These are phyloP conservation scores for Chrysina gloriosa DNA, from an alignment of 2,888 invertebrate genomes.

Conservation along the genomic window DNA sequence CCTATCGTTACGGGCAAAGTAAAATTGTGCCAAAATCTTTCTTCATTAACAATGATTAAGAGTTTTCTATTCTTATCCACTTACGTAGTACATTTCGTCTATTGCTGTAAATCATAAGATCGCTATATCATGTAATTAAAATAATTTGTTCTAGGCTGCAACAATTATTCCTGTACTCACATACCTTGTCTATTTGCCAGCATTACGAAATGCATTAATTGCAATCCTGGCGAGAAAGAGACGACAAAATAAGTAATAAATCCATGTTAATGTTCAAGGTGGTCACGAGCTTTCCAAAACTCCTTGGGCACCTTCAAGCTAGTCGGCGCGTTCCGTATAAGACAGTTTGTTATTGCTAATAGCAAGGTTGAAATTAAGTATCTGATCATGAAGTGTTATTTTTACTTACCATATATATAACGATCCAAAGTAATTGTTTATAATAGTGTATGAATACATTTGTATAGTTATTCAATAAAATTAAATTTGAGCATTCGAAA, in stretches of 20 bases:
- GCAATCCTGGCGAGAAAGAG: constrained; percentile 33
- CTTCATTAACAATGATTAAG: too few species aligned
- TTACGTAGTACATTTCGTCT: too few species aligned
- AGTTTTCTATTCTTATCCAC: too few species aligned
- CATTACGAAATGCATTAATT: constrained; percentile 38
- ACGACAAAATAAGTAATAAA: constrained; percentile 7
- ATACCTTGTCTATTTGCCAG: constrained; percentile 43
- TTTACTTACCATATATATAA: too few species aligned
- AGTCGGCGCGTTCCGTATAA: neutral
- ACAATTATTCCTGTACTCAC: constrained; percentile 40
- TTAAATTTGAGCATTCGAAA: too few species aligned
- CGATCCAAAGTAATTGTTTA: too few species aligned
- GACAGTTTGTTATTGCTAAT: constrained; percentile 12
- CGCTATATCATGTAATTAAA: constrained; percentile 15
- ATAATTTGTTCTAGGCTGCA: constrained; percentile 39
- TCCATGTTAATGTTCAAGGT: neutral
- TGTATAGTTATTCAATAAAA: too few species aligned
- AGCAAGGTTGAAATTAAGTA: neutral
- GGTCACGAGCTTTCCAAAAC: neutral
- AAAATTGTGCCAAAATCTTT: too few species aligned
- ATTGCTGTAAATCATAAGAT: neutral
- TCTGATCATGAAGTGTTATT: neutral
- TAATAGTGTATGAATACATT: too few species aligned
- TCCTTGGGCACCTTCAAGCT: too few species aligned
- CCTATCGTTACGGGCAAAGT: too few species aligned